These are phyloP conservation scores for Aselliscus stoliczkanus DNA, from an alignment of 2,797 vertebrate species.

Conservation along the genomic window DNA sequence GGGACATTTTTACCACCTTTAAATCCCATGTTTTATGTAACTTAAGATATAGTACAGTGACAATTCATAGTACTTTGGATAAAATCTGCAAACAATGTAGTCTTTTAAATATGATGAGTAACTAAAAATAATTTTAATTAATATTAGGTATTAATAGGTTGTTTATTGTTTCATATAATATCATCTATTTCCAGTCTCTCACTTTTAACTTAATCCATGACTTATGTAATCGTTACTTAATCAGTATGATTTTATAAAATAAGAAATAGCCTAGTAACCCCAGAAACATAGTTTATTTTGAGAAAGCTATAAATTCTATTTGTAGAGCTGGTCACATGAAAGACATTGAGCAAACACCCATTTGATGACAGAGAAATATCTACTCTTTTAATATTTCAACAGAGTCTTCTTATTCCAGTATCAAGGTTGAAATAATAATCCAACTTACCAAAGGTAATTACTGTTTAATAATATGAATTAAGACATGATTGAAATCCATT, in stretches of 20 bases:
- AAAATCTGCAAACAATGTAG: background rate
- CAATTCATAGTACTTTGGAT: background rate
- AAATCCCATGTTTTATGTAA: background rate
- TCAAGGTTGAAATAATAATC: background rate
- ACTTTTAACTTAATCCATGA: background rate
- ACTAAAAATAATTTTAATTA: background rate
- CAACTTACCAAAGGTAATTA: background rate
- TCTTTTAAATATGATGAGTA: background rate
- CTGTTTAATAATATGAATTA: constrained; percentile 8
- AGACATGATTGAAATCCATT: constrained; percentile 61
- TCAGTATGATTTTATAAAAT: background rate
- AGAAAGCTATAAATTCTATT: background rate
- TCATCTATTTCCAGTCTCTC: background rate
- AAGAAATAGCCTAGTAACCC: constrained; percentile 50
- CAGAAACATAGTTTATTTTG: background rate
- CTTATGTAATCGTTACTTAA: constrained; percentile 20
- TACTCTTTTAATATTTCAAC: background rate
- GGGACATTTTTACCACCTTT: background rate
- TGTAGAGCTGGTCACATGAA: background rate
- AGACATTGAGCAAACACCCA: background rate
- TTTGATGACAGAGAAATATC: background rate
- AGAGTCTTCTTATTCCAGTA: background rate
- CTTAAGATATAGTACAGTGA: background rate
- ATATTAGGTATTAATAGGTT: background rate
- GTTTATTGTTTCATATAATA: background rate